Percentiles rank a stretch among this genome's conserved stretches.
Conservation (phyloP, 2,113 vertebrate species). For the Gymnogyps californianus region DNA sequence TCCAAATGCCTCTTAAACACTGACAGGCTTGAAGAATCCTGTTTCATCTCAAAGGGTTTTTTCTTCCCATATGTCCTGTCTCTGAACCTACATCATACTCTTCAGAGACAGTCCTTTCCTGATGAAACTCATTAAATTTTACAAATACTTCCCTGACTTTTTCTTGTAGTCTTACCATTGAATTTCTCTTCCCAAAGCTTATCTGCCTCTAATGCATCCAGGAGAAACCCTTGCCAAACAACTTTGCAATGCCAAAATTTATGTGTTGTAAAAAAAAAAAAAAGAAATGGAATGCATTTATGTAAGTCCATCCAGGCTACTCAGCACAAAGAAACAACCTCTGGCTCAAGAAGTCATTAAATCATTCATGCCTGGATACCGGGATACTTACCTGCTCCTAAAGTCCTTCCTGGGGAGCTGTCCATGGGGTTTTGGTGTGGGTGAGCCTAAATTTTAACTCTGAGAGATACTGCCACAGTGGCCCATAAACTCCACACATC, state of each 20-base stretch:
- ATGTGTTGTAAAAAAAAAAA: too few species aligned
- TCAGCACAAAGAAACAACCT: not conserved
- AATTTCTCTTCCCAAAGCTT: not conserved
- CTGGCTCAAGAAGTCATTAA: not conserved
- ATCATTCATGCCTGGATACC: not conserved
- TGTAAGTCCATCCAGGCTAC: not conserved
- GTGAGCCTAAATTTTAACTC: not conserved
- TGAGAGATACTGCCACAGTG: not conserved
- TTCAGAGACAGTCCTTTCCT: not conserved
- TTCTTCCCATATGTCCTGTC: not conserved
- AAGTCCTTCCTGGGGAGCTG: not conserved
- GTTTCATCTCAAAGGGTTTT: not conserved
- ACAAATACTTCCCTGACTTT: not conserved
- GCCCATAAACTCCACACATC: rapidly evolving
- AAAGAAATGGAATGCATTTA: not conserved
- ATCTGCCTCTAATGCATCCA: rapidly evolving
- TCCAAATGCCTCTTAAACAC: not conserved
- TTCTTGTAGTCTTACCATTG: not conserved
- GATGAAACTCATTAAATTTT: not conserved
- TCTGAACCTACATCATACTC: not conserved
- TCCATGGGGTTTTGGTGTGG: not conserved
- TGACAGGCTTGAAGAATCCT: not conserved
- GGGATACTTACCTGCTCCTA: not conserved
- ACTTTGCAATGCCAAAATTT: not conserved
- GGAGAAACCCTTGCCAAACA: not conserved